Base-by-base conservation (phyloP, 2,888 invertebrate genomes). In the Dolomedes plantarius region DNA sequence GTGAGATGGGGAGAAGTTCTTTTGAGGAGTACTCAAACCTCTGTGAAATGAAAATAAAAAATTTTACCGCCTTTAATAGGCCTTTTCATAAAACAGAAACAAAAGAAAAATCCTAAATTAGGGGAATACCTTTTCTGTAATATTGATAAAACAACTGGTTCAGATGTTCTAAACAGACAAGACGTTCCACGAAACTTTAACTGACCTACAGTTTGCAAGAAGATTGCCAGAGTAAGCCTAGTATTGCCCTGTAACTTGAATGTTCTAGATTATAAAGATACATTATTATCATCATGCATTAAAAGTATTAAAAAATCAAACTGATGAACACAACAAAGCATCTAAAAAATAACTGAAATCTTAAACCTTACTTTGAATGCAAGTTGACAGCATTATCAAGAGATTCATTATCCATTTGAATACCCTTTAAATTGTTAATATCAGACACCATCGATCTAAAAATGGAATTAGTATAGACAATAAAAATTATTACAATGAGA, bases 131-230 rank as follows among this genome's bases (percentile, higher is more conserved):
- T 75, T 46, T 82, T 87, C 5, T 78, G 65, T 5, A 74, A n/a
- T 13, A 83, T 56, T n/a, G 78, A 64, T 67, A 36, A 31, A 29
- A 87, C 72, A 23, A 88, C 67, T 16, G 73, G 39, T 73, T 74
- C 91, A 0, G 93, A 92, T 1, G 94, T 91, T n/a, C 95, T 92
- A 88, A 95, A 93, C 76, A 95, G 91, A 0, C 93, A 92, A 39
- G 95, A 94, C 19, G 95, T 94, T 9, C 95, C 95, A 73, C 95
- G 92, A 65, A 95, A 93, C 76, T 93, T 94, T 19, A 94, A 91
- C 89, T 94, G 94, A 3, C 94, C 94, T 9, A 95, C 94, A 0
- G 93, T 93, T 29, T 93, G 93, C n/a, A 95, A 91, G 90, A 95
- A 95, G 69, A 93, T 91, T 1, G 91, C 90, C 50, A 93, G 90